A percentile compares a stretch with the other conserved stretches of the same genome.
These are phyloP conservation scores for Leucoraja erinaceus DNA, from an alignment of 2,113 vertebrate species.

Conservation along the genomic window DNA sequence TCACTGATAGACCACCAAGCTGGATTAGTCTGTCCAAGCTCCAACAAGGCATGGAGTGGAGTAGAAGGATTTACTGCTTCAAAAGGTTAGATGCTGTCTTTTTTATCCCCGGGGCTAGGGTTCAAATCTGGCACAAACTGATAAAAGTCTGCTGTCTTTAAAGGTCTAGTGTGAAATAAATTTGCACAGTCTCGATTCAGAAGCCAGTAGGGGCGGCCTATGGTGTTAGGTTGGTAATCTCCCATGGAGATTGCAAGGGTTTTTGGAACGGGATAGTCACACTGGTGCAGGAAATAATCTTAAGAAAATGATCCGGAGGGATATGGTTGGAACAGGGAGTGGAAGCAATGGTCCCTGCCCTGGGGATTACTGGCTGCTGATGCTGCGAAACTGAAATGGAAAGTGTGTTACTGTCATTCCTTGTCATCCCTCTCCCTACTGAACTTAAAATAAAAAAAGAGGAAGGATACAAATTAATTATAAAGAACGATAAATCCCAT, in stretches of 20 bases:
- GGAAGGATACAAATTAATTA: not conserved
- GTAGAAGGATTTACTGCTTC: slow-evolving; percentile 19
- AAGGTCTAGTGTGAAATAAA: not conserved
- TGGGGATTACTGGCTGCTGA: not conserved
- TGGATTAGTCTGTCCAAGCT: not conserved
- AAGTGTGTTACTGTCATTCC: not conserved
- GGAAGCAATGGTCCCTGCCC: not conserved
- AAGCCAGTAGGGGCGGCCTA: not conserved
- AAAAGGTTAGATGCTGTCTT: not conserved
- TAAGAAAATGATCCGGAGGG: not conserved
- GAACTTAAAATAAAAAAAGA: not conserved
- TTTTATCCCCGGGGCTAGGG: slow-evolving; percentile 5
- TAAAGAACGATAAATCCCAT: not conserved
- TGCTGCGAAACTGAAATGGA: slow-evolving; percentile 5
- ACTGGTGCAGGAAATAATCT: not conserved
- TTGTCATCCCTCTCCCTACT: not conserved
- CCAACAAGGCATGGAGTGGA: not conserved
- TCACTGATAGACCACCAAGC: not conserved
- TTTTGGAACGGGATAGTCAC: not conserved
- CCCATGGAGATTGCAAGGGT: not conserved
- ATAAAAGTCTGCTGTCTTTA: slow-evolving; percentile 21
- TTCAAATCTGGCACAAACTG: slow-evolving; percentile 24
- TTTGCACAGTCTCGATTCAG: not conserved
- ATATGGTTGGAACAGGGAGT: not conserved
- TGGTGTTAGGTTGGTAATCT: slow-evolving; percentile 2